Percentiles rank a stretch among this genome's conserved stretches.
Evolutionary conservation across 2,797 vertebrate species (phyloP).

Genomic region (Coregonus ussuriensis): DNA sequence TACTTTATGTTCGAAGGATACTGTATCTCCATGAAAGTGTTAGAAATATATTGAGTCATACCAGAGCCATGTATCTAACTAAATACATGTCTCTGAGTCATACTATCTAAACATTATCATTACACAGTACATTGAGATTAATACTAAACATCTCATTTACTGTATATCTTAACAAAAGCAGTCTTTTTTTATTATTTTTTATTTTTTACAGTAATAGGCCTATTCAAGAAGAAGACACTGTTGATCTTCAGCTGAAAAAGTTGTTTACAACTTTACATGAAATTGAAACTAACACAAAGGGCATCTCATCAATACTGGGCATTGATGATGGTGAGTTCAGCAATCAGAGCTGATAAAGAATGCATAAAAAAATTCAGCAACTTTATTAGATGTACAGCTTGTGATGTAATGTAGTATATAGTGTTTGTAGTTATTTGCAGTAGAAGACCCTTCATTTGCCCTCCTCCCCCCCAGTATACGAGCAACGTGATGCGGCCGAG

Average conservation of each 20-base stretch:
- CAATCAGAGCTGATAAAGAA: background rate
- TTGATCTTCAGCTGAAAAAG: slow-evolving; percentile 37
- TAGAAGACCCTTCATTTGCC: background rate
- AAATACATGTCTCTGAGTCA: too few species aligned
- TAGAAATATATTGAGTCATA: background rate
- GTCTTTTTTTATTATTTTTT: background rate
- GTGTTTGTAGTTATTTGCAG: too few species aligned
- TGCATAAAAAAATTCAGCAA: background rate
- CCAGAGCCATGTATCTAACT: too few species aligned
- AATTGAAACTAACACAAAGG: accelerated
- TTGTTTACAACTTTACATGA: slow-evolving; percentile 51
- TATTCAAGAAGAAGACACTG: background rate
- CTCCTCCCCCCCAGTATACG: slow-evolving; percentile 36
- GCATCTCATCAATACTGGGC: slow-evolving; percentile 49
- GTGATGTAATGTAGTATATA: background rate
- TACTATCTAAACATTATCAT: background rate
- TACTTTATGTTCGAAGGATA: background rate
- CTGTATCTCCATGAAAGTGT: accelerated
- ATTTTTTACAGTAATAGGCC: background rate
- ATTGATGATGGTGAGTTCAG: slow-evolving; percentile 54
- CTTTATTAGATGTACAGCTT: background rate
- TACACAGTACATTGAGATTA: background rate
- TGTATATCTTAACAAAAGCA: background rate
- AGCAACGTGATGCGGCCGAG: slow-evolving; percentile 70
- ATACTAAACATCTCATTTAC: background rate